These are phyloP conservation scores for Elephas maximus DNA, from an alignment of 2,113 vertebrate genomes.

Conservation along the genomic window DNA sequence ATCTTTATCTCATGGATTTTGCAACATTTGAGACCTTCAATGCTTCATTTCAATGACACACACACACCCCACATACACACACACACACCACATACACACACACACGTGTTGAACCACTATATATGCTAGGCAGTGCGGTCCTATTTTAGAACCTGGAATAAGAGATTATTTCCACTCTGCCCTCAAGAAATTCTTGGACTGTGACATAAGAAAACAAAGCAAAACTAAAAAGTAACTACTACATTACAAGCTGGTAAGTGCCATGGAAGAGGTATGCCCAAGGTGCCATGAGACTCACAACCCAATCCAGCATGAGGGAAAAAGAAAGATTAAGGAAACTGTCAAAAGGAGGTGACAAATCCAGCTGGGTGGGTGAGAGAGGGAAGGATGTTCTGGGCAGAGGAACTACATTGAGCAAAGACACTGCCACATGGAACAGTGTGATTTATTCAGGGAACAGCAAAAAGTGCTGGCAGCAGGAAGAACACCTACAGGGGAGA, in stretches of 20 bases:
- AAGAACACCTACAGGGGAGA: background rate
- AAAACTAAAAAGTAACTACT: background rate
- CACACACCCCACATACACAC: background rate
- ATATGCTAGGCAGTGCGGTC: background rate
- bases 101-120: background rate
- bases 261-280: background rate
- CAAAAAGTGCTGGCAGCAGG: background rate
- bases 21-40: background rate
- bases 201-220: background rate
- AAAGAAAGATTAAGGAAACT: background rate
- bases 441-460: slow-evolving; percentile 26
- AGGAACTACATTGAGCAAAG: background rate
- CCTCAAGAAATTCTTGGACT: background rate
- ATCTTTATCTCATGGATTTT: background rate
- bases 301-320: background rate
- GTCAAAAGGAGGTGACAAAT: background rate
- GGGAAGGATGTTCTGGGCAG: background rate
- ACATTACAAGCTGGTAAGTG: background rate
- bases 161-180: background rate
- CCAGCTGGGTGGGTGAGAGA: background rate
- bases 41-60: background rate
- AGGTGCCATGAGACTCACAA: background rate
- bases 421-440: background rate
- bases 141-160: background rate
- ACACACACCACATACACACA: background rate